These are phyloP conservation scores for Pristionchus japonicus DNA, from an alignment of 2,888 invertebrate species.

Conservation along the genomic window DNA sequence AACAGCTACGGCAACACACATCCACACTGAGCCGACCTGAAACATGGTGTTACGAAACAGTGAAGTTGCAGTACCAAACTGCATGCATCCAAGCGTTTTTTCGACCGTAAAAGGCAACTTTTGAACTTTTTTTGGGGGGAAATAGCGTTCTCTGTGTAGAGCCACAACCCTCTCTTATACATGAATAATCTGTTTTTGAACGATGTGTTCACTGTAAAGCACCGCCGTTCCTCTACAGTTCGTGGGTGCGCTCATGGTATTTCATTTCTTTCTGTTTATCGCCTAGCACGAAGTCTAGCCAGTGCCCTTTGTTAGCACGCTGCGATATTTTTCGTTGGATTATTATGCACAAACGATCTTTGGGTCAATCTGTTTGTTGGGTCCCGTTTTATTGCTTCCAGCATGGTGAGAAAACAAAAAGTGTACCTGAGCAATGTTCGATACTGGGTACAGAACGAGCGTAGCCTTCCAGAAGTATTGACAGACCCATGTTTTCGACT, in stretches of 20 bases:
- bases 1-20: constrained; percentile 73
- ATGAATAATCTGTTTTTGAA: too few species aligned
- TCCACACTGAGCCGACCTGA: constrained; percentile 69
- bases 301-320: background rate
- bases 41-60: too few species aligned
- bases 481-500: constrained; percentile 58
- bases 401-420: background rate
- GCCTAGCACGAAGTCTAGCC: background rate
- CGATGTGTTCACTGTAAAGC: too few species aligned
- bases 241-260: background rate
- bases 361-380: background rate
- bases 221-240: background rate
- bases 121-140: too few species aligned
- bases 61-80: too few species aligned
- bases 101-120: too few species aligned
- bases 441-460: constrained; percentile 68
- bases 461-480: constrained; percentile 71
- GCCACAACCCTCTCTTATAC: too few species aligned
- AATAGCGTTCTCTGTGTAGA: too few species aligned
- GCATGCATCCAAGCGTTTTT: too few species aligned
- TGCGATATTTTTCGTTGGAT: background rate
- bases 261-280: background rate
- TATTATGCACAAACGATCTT: background rate
- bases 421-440: constrained; percentile 65
- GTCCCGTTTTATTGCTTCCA: background rate